Percentiles rank a stretch among this genome's conserved stretches.
phyloP scores from a whole-genome alignment of 2,888 invertebrate genomes.

The Nomada fabriciana region DNA sequence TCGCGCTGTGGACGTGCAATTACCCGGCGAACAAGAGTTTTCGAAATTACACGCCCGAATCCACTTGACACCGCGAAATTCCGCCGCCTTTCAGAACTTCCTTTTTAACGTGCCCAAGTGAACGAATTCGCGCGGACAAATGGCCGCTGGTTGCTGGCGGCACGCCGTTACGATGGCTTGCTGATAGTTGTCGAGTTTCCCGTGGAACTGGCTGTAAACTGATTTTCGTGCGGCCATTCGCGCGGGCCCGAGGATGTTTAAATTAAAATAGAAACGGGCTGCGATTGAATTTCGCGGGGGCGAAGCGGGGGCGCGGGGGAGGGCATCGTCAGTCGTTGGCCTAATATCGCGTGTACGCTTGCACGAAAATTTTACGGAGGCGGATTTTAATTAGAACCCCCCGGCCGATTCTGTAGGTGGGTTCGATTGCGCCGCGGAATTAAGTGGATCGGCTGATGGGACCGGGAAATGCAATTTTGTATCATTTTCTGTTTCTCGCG shows the following conservation, averaged over 20 bases:
- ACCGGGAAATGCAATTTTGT: neutral
- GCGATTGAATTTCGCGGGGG: conserved; percentile 19
- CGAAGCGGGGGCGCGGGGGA: too few relatives aligned
- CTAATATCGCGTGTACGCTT: neutral
- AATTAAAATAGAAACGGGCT: conserved; percentile 1
- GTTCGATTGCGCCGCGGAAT: conserved; percentile 22
- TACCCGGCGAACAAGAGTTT: conserved; percentile 44
- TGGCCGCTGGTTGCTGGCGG: neutral
- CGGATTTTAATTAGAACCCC: conserved; percentile 23
- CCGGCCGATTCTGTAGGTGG: neutral
- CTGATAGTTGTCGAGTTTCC: conserved; percentile 5
- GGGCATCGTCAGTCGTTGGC: neutral
- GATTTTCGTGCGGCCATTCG: neutral
- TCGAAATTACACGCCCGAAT: conserved; percentile 50
- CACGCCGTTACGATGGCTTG: too few relatives aligned
- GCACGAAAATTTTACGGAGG: conserved; percentile 11
- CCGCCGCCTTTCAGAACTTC: conserved; percentile 15
- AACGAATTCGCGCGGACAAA: neutral
- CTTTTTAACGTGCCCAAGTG: conserved; percentile 15
- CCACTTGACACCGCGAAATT: conserved; percentile 20
- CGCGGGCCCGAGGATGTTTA: neutral
- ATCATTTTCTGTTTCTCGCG: neutral
- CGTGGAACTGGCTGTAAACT: conserved; percentile 12
- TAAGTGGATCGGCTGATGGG: neutral
- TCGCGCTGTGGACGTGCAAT: conserved; percentile 44